Base-by-base conservation (phyloP, 1,140 invertebrate species). In the Tetragnatha versicolor region DNA sequence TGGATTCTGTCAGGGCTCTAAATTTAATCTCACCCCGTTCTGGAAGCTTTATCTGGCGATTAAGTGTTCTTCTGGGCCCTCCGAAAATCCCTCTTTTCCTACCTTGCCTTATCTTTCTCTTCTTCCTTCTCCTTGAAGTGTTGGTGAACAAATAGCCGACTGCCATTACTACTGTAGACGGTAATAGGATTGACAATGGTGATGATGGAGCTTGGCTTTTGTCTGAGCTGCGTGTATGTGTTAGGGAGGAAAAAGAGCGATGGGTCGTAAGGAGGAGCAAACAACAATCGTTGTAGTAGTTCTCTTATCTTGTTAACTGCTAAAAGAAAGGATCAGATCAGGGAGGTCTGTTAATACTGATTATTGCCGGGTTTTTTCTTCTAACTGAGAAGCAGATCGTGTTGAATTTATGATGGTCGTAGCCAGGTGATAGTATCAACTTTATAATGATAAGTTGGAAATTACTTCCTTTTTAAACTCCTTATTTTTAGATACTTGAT, bases 101-200 rank as follows among this genome's bases (percentile, higher is more conserved):
- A 47, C 25, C 63, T 45, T 49, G 25, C 39, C 63, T 5, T 42
- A n/a, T 31, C 63, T 66, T 47, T 66, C 20, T 47, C 27, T 66
- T 66, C 35, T 22, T 66, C n/a, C 20, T 22, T 22, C 25, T 49
- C n/a, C 14, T 68, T 68, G 42, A 66, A 66, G 63, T 47, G 63
- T 66, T 49, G n/a, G 45, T 2, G 66, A 69, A 69, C 66, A 69
- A 69, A 69, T 69, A 47, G 47, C 47, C 49, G 27, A 33, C 66
- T 69, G 49, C 66, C 66, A 55, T 69, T 69, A 69, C 66, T 69
- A 53, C 66, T 69, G 42, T 33, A 69, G 31, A 69, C 66, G n/a
- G 47, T 69, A 69, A 69, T 69, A 69, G 66, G 66, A 69, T 69
- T 69, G 66, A 69, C 66, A 69, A 69, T 69, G 66, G 63, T n/a